A percentile compares a stretch with the other conserved stretches of the same genome.
Conservation (phyloP, 2,888 invertebrate species). For the Trypoxylon attenuatum region DNA sequence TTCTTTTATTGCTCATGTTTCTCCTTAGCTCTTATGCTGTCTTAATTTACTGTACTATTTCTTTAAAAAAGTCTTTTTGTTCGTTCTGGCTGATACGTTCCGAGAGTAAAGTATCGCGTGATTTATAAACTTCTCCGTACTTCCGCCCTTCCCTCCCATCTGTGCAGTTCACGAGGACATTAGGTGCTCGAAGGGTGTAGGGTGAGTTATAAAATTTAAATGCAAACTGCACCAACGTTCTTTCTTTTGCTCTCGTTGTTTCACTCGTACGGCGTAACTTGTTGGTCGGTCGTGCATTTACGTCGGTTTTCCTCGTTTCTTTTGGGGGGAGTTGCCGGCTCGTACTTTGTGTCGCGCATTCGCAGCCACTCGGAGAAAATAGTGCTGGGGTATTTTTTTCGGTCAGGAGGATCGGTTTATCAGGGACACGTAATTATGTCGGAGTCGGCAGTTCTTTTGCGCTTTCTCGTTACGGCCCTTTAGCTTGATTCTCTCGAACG, state of each 20-base stretch:
- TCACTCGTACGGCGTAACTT: neutral
- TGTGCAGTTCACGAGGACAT: too few species aligned
- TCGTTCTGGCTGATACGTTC: too few species aligned
- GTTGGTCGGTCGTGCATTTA: neutral
- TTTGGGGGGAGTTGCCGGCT: too few species aligned
- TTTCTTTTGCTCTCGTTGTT: slow-evolving; percentile 29
- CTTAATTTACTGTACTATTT: too few species aligned
- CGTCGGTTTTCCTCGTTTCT: too few species aligned
- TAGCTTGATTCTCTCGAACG: slow-evolving; percentile 9
- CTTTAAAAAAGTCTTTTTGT: too few species aligned
- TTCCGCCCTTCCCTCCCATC: slow-evolving; percentile 16
- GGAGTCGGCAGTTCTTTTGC: slow-evolving; percentile 18
- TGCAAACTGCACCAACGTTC: neutral
- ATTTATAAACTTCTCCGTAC: too few species aligned
- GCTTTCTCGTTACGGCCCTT: slow-evolving; percentile 15
- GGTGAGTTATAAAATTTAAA: neutral
- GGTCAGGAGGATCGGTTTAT: slow-evolving; percentile 7
- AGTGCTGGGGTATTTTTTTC: slow-evolving; percentile 15
- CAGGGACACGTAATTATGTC: slow-evolving; percentile 24
- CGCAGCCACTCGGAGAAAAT: too few species aligned
- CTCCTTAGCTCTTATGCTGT: neutral
- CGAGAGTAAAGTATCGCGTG: too few species aligned
- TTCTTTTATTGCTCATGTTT: slow-evolving; percentile 11
- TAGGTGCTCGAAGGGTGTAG: too few species aligned
- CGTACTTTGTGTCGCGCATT: too few species aligned